Evolutionary conservation across 2,113 vertebrate genomes (phyloP).

Genomic region (Guaruba guarouba): DNA sequence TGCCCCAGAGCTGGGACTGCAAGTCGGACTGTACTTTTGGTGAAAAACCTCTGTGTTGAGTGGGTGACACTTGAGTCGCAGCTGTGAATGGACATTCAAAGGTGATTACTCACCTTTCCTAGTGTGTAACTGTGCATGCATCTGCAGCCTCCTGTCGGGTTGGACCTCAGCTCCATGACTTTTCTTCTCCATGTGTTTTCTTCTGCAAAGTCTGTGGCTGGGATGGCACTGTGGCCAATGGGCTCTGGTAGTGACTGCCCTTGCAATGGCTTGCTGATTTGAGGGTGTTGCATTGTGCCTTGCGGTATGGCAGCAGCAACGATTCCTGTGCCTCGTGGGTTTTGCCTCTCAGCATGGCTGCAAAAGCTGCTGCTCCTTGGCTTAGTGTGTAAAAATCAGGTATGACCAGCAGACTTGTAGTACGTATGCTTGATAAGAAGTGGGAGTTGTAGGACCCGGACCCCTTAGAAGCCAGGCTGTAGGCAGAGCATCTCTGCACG

Average conservation of each 20-base stretch:
- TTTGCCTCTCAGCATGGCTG: background rate
- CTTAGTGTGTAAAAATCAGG: background rate
- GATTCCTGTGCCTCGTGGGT: background rate
- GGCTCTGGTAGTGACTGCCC: background rate
- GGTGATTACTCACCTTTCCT: background rate
- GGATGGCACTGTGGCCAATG: rapidly evolving
- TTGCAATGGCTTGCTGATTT: no score
- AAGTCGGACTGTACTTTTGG: background rate
- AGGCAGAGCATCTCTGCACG: background rate
- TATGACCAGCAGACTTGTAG: background rate
- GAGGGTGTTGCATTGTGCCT: background rate
- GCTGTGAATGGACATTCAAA: background rate
- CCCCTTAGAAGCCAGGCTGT: background rate
- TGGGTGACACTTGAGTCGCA: background rate
- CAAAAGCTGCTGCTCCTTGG: background rate
- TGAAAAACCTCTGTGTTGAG: background rate
- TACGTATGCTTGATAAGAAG: background rate
- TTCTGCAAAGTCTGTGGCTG: background rate
- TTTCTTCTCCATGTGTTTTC: background rate
- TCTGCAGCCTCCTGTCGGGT: background rate
- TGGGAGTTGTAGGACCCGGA: background rate
- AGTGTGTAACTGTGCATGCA: no score
- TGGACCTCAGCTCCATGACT: background rate
- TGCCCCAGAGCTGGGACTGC: background rate
- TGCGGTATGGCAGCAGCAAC: background rate